Base-by-base conservation (phyloP, 2,797 vertebrate genomes). In the Neomorphus geoffroyi region DNA sequence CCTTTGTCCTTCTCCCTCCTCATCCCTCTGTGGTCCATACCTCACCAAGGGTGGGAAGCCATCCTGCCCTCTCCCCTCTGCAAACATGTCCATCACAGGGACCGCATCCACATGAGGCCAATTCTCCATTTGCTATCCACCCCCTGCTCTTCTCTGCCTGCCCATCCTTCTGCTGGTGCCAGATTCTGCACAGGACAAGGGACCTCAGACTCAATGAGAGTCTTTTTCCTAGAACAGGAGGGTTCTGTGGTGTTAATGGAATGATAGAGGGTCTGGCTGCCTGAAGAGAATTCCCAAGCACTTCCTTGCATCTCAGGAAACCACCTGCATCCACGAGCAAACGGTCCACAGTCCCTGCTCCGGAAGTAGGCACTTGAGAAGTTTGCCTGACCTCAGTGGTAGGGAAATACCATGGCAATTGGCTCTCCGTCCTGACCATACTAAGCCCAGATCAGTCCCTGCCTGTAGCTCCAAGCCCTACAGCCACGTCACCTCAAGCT, bases 261-360 rank as follows among this genome's bases (percentile, higher is more conserved):
- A 6, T 67, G 58, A 60, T 18, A 41, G 45, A 81, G 23, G 21
- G 17, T 60, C 35, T 41, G 54, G 24, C 37, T 64, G 73, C 41
- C 26, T 78, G 53, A 41, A 0, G 0, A 73, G 51, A 91, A 82
- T 75, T 82, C 66, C 58, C 2, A 0, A 72, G 50, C 8, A 1
- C 50, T 91, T 94, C 72, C 80, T 82, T 2, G 0, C 67, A 30
- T 77, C 81, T 89, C 81, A 72, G 87, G 92, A 94, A 91, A 56
- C 27, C 11, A 5, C 73, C 91, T 79, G 78, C 80, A 67, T 67
- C 86, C 86, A 64, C 62, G 50, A 84, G 57, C 37, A 88, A 86
- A 78, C 0, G 0, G 37, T 57, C 11, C 28, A 78, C 0, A 0
- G 37, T 57, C 11, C 28, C 32, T 51, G 71, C 46, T 65, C 41